phyloP scores from a whole-genome alignment of 2,113 vertebrate genomes.

The Ascaphus truei region DNA sequence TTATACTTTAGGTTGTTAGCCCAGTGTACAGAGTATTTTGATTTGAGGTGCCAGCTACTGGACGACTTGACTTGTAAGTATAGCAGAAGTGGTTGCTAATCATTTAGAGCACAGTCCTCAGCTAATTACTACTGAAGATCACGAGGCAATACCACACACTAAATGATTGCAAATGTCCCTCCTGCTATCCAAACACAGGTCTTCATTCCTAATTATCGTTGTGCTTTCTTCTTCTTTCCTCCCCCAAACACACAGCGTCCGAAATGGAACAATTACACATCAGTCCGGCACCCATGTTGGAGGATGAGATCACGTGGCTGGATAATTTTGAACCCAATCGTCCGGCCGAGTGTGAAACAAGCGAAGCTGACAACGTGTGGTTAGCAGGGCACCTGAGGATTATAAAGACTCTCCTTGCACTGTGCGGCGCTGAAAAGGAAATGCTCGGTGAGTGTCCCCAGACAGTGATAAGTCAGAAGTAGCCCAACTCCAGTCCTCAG shows the following conservation, averaged over 20 bases:
- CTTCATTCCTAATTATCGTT: too few relatives aligned
- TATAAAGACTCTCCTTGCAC: conserved; percentile 94
- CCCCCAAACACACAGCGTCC: conserved; percentile 66
- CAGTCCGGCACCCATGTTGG: conserved; percentile 90
- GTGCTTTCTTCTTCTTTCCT: background rate
- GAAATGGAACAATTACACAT: conserved; percentile 95
- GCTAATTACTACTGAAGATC: too few relatives aligned
- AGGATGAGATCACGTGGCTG: conserved; percentile 97
- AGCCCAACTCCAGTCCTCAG: too few relatives aligned
- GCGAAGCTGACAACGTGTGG: conserved; percentile 93
- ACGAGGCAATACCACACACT: too few relatives aligned
- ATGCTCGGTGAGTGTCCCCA: conserved; percentile 77
- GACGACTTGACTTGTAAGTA: conserved; percentile 95
- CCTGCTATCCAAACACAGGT: too few relatives aligned
- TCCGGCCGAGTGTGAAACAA: conserved; percentile 92
- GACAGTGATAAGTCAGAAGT: too few relatives aligned
- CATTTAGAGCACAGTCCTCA: too few relatives aligned
- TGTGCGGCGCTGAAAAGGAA: conserved; percentile 93
- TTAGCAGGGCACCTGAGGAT: conserved; percentile 90
- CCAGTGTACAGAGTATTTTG: conserved; percentile 97
- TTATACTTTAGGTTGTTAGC: conserved; percentile 79
- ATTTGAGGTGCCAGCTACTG: conserved; percentile 89
- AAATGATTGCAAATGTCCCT: too few relatives aligned
- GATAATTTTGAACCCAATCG: conserved; percentile 97
- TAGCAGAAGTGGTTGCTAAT: too few relatives aligned